phyloP scores from a whole-genome alignment of 1,140 invertebrate genomes.

The Thereuonema tuberculata region DNA sequence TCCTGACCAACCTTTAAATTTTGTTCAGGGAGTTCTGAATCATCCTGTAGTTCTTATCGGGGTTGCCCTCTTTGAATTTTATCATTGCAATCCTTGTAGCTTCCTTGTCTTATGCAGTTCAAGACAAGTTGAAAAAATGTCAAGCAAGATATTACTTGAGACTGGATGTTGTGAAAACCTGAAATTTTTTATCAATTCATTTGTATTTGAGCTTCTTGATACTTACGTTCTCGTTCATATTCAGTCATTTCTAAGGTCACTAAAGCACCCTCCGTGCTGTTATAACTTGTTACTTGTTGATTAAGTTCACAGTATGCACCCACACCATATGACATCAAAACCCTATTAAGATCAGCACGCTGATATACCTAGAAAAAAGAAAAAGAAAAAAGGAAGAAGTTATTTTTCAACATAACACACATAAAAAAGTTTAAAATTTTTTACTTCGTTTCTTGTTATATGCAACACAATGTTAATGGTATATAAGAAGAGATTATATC shows the following conservation, averaged over 20 bases:
- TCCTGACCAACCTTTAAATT: too few species aligned
- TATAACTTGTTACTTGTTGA: constrained; percentile 77
- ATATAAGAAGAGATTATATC: too few species aligned
- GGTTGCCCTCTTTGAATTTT: too few species aligned
- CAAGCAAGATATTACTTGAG: neutral
- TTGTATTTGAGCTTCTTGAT: neutral
- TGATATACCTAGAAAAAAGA: constrained; percentile 57
- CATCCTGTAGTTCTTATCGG: too few species aligned
- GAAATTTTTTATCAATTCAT: neutral
- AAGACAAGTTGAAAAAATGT: too few species aligned
- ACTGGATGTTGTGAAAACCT: neutral
- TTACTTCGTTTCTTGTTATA: too few species aligned
- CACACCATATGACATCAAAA: constrained; percentile 77
- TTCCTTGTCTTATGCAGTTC: too few species aligned
- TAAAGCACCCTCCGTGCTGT: constrained; percentile 77
- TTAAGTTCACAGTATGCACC: constrained; percentile 79
- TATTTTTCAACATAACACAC: neutral
- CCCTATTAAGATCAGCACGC: constrained; percentile 76
- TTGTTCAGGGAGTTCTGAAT: too few species aligned
- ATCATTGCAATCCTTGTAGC: too few species aligned
- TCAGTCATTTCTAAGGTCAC: constrained; percentile 80
- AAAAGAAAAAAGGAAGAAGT: constrained; percentile 9
- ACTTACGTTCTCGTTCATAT: constrained; percentile 73
- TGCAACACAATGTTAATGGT: too few species aligned
- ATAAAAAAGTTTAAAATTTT: neutral